A percentile compares a stretch with the other conserved stretches of the same genome.
These are phyloP conservation scores for Sepioteuthis lessoniana DNA, from an alignment of 2,888 invertebrate genomes.

Conservation along the genomic window DNA sequence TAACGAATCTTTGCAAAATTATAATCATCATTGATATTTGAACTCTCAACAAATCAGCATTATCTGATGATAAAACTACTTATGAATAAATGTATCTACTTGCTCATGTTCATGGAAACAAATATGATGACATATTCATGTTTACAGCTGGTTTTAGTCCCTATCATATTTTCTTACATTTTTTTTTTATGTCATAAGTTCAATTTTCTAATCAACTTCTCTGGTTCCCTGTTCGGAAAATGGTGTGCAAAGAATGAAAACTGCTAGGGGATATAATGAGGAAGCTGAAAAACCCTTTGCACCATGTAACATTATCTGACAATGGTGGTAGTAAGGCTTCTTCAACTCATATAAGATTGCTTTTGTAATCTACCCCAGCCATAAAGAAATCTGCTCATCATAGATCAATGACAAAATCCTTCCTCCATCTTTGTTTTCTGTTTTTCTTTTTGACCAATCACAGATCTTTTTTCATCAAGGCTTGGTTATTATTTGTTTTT, in stretches of 20 bases:
- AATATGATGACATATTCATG: neutral
- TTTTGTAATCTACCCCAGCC: constrained; percentile 14
- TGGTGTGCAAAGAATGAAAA: neutral
- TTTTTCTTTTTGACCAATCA: constrained; percentile 33
- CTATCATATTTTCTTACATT: neutral
- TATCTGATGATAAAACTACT: too few species aligned
- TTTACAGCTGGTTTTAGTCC: constrained; percentile 17
- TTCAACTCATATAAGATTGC: neutral
- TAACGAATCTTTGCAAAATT: too few species aligned
- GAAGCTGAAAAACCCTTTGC: constrained; percentile 33
- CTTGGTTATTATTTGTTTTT: neutral
- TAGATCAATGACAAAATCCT: constrained; percentile 14
- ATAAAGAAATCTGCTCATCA: constrained; percentile 23
- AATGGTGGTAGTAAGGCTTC: constrained; percentile 10
- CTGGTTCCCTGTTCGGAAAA: neutral
- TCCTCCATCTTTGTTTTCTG: neutral
- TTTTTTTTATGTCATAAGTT: constrained; percentile 3
- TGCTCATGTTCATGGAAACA: neutral
- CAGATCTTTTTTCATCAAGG: constrained; percentile 13
- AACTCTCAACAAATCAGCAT: too few species aligned
- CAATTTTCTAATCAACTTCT: constrained; percentile 23
- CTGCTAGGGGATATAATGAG: neutral
- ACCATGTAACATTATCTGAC: neutral
- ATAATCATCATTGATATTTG: too few species aligned
- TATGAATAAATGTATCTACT: too few species aligned